Conservation (phyloP, 2,888 invertebrate species). For the Strigamia transsilvanica region DNA sequence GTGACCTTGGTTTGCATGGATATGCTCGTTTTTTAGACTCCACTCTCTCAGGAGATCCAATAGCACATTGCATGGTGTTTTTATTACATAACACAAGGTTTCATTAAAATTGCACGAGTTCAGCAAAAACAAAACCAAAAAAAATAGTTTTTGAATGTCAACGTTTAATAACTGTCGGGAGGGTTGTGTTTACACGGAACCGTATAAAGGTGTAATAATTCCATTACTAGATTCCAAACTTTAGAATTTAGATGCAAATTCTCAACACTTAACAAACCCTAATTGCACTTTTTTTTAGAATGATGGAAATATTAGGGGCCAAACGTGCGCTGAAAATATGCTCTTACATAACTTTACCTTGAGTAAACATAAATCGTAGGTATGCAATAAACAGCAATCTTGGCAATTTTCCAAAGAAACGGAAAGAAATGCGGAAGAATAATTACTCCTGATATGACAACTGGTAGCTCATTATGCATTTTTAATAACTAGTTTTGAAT, state of each 20-base stretch:
- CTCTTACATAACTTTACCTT: not conserved
- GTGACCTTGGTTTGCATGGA: not conserved
- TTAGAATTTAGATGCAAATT: too few species aligned
- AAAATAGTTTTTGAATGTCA: not conserved
- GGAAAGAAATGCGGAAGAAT: not conserved
- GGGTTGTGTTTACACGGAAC: not conserved
- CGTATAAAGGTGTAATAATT: too few species aligned
- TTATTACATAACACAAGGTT: constrained; percentile 6
- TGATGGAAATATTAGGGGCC: too few species aligned
- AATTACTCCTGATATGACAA: too few species aligned
- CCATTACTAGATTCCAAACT: too few species aligned
- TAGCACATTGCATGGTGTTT: not conserved
- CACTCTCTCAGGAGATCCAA: not conserved
- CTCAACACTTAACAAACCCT: too few species aligned
- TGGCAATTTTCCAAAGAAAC: not conserved
- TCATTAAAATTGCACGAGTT: not conserved
- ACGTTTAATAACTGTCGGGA: not conserved
- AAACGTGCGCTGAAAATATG: not conserved
- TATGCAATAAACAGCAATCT: not conserved
- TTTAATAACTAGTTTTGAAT: too few species aligned
- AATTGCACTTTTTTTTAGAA: too few species aligned
- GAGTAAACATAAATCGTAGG: not conserved
- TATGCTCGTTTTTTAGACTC: not conserved
- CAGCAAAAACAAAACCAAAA: not conserved
- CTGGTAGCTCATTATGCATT: too few species aligned